Evolutionary conservation across 1,140 invertebrate genomes (phyloP).

Genomic region (Aphidius gifuensis): DNA sequence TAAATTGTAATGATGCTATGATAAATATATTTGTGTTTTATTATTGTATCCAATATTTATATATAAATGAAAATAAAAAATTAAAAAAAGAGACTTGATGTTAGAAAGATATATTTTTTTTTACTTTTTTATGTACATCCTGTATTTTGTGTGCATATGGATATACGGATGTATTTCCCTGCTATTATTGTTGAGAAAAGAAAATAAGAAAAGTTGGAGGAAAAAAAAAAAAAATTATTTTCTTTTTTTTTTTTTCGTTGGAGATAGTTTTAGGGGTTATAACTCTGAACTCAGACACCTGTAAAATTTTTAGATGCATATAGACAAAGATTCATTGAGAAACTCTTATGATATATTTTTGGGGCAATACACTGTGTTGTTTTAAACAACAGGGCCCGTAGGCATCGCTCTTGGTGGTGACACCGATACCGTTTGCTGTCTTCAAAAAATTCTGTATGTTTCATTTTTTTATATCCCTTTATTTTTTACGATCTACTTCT

Average conservation of each 20-base stretch:
- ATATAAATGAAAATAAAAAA: background rate
- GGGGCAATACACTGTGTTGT: slow-evolving; percentile 20
- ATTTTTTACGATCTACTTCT: background rate
- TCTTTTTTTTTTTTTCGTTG: too few species aligned
- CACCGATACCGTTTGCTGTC: slow-evolving; percentile 15
- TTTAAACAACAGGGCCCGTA: slow-evolving; percentile 27
- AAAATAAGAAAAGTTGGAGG: slow-evolving; percentile 4
- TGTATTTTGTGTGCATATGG: background rate
- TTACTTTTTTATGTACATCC: background rate
- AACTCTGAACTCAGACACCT: slow-evolving; percentile 15
- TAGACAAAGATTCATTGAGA: slow-evolving; percentile 11
- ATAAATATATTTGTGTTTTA: too few species aligned
- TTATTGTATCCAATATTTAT: background rate
- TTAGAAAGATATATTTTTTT: background rate
- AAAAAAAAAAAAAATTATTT: background rate
- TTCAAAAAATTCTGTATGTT: background rate
- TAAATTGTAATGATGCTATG: too few species aligned
- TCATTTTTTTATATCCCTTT: slow-evolving; percentile 1
- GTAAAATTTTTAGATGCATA: slow-evolving; percentile 3
- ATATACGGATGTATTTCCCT: slow-evolving; percentile 6
- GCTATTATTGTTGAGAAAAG: slow-evolving; percentile 15
- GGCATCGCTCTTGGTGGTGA: slow-evolving; percentile 13
- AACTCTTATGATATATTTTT: slow-evolving; percentile 9
- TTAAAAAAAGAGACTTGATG: background rate
- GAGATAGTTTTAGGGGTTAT: background rate